Conservation (phyloP, 2,888 invertebrate genomes). For the Cheilosia vulpina region DNA sequence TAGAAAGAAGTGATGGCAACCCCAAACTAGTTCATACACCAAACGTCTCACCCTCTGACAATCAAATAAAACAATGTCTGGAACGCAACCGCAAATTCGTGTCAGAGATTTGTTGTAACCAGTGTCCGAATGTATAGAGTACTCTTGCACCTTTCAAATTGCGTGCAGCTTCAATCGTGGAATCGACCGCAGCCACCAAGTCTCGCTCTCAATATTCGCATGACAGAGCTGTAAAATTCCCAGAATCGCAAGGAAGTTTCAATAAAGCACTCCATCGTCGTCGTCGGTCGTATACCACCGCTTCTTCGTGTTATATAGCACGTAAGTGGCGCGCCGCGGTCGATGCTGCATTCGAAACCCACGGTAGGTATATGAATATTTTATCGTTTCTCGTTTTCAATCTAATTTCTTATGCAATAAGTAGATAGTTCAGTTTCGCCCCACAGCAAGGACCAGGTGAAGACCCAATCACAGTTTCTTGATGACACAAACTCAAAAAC, state of each 20-base stretch:
- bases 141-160: slow-evolving; percentile 58
- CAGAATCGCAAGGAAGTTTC: slow-evolving; percentile 58
- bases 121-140: slow-evolving; percentile 29
- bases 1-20: slow-evolving; percentile 32
- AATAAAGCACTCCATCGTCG: slow-evolving; percentile 46
- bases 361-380: slow-evolving; percentile 61
- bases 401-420: slow-evolving; percentile 51
- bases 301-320: slow-evolving; percentile 34
- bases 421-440: neutral
- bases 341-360: neutral
- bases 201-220: slow-evolving; percentile 66
- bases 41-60: slow-evolving; percentile 12
- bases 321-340: slow-evolving; percentile 1
- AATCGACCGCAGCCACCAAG: slow-evolving; percentile 27
- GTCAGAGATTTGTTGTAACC: slow-evolving; percentile 59
- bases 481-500: slow-evolving; percentile 64
- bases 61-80: slow-evolving; percentile 16
- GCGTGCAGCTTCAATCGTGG: slow-evolving; percentile 66
- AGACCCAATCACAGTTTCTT: slow-evolving; percentile 10
- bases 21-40: slow-evolving; percentile 8
- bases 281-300: neutral
- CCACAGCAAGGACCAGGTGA: slow-evolving; percentile 43
- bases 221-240: slow-evolving; percentile 59
- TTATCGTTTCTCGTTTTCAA: slow-evolving; percentile 48
- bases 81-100: slow-evolving; percentile 61